phyloP scores from a whole-genome alignment of 2,797 vertebrate genomes.

The Lagocephalus sceleratus region DNA sequence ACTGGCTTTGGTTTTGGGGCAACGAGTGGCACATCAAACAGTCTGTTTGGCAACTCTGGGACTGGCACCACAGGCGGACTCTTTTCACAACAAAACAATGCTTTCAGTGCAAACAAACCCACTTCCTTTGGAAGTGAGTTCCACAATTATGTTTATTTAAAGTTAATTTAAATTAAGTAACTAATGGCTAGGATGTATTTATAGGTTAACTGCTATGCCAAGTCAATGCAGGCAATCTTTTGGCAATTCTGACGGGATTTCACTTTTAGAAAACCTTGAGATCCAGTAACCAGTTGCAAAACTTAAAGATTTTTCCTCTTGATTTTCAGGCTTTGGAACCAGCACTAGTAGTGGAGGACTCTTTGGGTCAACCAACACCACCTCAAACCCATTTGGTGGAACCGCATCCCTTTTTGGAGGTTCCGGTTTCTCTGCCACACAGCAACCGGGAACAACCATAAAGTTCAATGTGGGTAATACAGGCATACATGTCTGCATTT shows the following conservation, averaged over 20 bases:
- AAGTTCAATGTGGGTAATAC: slow-evolving; percentile 90
- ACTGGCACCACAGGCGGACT: slow-evolving; percentile 84
- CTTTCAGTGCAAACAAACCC: slow-evolving; percentile 89
- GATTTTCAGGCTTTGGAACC: slow-evolving; percentile 83
- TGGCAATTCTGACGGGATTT: no score
- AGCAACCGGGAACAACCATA: slow-evolving; percentile 87
- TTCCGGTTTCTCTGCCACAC: slow-evolving; percentile 83
- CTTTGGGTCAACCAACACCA: slow-evolving; percentile 89
- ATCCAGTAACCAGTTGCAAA: neutral
- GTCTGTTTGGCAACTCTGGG: slow-evolving; percentile 86
- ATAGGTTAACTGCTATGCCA: no score
- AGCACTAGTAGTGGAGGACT: slow-evolving; percentile 89
- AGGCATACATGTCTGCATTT: neutral
- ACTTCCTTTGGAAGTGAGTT: slow-evolving; percentile 90
- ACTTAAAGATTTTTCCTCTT: neutral
- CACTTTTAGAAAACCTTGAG: no score
- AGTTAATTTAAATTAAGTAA: no score
- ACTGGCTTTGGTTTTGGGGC: slow-evolving; percentile 90
- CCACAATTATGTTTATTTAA: neutral
- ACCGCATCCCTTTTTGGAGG: slow-evolving; percentile 87
- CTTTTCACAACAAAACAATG: slow-evolving; percentile 92
- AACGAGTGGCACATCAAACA: slow-evolving; percentile 82
- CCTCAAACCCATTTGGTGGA: slow-evolving; percentile 90
- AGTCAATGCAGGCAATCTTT: no score
- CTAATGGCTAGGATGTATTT: no score